Evolutionary conservation across 2,888 invertebrate genomes (phyloP).

Genomic region (Melinopterus prodromus): DNA sequence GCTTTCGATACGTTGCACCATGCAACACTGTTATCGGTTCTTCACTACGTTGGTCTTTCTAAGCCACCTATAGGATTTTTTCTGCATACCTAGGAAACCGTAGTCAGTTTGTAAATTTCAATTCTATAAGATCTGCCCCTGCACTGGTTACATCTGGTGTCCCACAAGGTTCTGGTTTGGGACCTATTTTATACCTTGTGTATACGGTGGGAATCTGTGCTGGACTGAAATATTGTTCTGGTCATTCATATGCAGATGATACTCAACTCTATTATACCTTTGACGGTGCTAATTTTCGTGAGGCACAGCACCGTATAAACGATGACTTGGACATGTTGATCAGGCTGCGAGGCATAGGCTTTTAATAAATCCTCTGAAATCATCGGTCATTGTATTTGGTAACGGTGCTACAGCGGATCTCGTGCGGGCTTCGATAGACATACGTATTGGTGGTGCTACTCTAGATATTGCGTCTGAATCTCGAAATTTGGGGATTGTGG

Average conservation of each 20-base stretch:
- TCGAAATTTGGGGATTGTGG: not conserved
- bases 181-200: slow-evolving; percentile 6
- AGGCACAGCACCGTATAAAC: not conserved
- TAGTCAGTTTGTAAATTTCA: not conserved
- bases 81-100: not conserved
- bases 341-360: not conserved
- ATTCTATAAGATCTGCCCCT: not conserved
- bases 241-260: slow-evolving; percentile 6
- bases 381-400: slow-evolving; percentile 14
- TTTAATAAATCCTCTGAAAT: slow-evolving; percentile 9
- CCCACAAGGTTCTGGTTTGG: slow-evolving; percentile 10
- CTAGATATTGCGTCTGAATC: not conserved
- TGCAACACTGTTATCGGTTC: not conserved
- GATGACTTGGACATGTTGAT: not conserved
- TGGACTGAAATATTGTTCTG: not conserved
- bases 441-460: not conserved
- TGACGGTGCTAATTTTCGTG: not conserved
- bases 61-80: not conserved
- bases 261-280: slow-evolving; percentile 19
- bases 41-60: not conserved
- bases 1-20: not conserved
- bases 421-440: not conserved
- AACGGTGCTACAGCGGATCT: not conserved
- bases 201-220: not conserved
- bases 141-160: not conserved